Percentiles rank a stretch among this genome's conserved stretches.
These are phyloP conservation scores for Patella ulyssiponensis DNA, from an alignment of 2,888 invertebrate species.

Conservation along the genomic window DNA sequence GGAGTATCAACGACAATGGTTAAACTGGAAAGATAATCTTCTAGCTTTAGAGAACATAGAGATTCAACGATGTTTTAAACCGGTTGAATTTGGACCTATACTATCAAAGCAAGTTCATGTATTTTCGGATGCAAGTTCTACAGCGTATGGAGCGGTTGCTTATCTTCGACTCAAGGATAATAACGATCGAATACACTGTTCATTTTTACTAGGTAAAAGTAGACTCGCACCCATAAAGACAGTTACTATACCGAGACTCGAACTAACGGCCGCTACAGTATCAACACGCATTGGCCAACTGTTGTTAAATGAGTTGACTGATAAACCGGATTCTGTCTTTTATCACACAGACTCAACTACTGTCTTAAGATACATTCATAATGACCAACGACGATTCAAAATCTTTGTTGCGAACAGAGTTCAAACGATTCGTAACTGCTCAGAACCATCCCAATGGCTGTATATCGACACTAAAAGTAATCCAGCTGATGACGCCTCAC, in stretches of 20 bases:
- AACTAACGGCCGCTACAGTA: slow-evolving; percentile 20
- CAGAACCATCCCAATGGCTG: neutral
- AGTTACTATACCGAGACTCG: slow-evolving; percentile 19
- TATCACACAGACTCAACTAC: slow-evolving; percentile 15
- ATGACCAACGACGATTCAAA: slow-evolving; percentile 16
- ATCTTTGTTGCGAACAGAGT: slow-evolving; percentile 19
- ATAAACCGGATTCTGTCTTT: neutral
- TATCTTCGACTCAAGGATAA: slow-evolving; percentile 12
- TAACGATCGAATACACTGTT: slow-evolving; percentile 8
- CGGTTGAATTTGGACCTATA: slow-evolving; percentile 20
- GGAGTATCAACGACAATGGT: slow-evolving; percentile 12
- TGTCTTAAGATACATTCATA: slow-evolving; percentile 14
- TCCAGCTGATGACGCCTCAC: slow-evolving; percentile 16
- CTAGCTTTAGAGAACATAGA: slow-evolving; percentile 3
- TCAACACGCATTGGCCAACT: neutral
- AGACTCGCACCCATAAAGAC: slow-evolving; percentile 18
- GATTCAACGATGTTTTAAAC: slow-evolving; percentile 7
- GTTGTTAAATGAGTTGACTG: neutral
- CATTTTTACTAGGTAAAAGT: slow-evolving; percentile 19
- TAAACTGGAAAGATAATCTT: slow-evolving; percentile 3
- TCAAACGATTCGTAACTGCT: neutral
- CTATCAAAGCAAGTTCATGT: slow-evolving; percentile 12
- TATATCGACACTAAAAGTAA: slow-evolving; percentile 2
- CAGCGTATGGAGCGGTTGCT: slow-evolving; percentile 18
- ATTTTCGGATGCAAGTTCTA: slow-evolving; percentile 22